A percentile compares a stretch with the other conserved stretches of the same genome.
These are phyloP conservation scores for Platyscapa corneri DNA, from an alignment of 1,140 invertebrate species.

Conservation along the genomic window DNA sequence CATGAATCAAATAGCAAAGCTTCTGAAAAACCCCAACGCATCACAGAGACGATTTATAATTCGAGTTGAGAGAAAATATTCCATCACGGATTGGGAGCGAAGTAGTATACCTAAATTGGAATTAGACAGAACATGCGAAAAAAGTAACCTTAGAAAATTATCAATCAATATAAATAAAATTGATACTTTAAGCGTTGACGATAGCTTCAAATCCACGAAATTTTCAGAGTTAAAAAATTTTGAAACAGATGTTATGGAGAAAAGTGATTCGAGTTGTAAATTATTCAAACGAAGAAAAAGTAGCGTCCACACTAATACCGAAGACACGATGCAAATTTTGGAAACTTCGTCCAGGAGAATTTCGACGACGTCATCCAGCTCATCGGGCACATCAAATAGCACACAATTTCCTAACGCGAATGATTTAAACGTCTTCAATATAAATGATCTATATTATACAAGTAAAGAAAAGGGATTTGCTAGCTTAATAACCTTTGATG, in stretches of 20 bases:
- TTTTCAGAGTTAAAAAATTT: slow-evolving; percentile 67
- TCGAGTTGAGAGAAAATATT: slow-evolving; percentile 77
- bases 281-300: slow-evolving; percentile 68
- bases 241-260: slow-evolving; percentile 56
- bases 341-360: slow-evolving; percentile 67
- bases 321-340: slow-evolving; percentile 58
- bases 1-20: slow-evolving; percentile 83
- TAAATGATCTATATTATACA: slow-evolving; percentile 68
- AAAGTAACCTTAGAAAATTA: slow-evolving; percentile 57
- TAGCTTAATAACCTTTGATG: slow-evolving; percentile 81
- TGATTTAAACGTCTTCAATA: slow-evolving; percentile 52
- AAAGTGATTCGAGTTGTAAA: slow-evolving; percentile 56
- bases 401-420: slow-evolving; percentile 57
- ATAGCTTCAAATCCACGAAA: slow-evolving; percentile 60
- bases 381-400: slow-evolving; percentile 59
- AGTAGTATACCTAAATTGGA: slow-evolving; percentile 56
- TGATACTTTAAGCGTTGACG: slow-evolving; percentile 54
- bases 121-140: slow-evolving; percentile 52
- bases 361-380: slow-evolving; percentile 52
- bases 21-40: slow-evolving; percentile 77
- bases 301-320: slow-evolving; percentile 48
- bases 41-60: slow-evolving; percentile 71
- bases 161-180: slow-evolving; percentile 58
- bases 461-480: slow-evolving; percentile 67
- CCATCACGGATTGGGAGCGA: slow-evolving; percentile 59